Evolutionary conservation across 2,797 vertebrate genomes (phyloP), one percentile per base, ranked within the genome.

Genomic region (Chelon labrosus): DNA sequence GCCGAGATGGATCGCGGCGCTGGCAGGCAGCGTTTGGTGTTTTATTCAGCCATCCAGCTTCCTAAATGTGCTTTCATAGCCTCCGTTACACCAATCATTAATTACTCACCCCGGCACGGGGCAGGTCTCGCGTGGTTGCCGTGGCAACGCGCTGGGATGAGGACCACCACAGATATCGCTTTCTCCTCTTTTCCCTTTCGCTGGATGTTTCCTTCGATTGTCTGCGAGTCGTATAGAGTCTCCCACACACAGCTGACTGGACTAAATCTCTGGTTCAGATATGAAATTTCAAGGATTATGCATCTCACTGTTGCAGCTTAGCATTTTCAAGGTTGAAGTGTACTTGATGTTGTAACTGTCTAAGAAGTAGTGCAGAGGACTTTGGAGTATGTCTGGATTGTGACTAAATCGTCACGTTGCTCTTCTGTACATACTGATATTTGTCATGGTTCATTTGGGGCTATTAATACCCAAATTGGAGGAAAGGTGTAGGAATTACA

Each of bases 61-160:
- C 74, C 80, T 89, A 92, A 93, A 93, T 77, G 84, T 88, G 90
- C 85, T 90, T 91, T 93, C 85, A 87, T 88, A 89, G 85, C 86
- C 83, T 80, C 77, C 14, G 79, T 91, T 92, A 87, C 85, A 85
- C 70, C 80, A 69, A 65, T 83, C 85, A 89, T 93, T 93, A 93
- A 93, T 94, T 93, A 91, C 85, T 85, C 73, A 70, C 69, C 80
- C 61, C 65, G 6, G 64, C 79, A 65, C 80, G 16, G 82, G 57
- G 80, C 84, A 63, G 84, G 70, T 55, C 86, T 74, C 2, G 1
- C 55, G 31, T 25, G 80, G 90, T 91, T 92, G 80, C 92, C 73
- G 83, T 77, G 78, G 83, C 77, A 90, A 92, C 83, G n/a, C 62
- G 52, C 68, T 39, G 66, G 35, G 31, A 7, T 7, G n/a, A 60